Evolutionary conservation across 2,888 invertebrate species (phyloP), one percentile per base, ranked within the genome.

Genomic region (Drosophila buzzatii): DNA sequence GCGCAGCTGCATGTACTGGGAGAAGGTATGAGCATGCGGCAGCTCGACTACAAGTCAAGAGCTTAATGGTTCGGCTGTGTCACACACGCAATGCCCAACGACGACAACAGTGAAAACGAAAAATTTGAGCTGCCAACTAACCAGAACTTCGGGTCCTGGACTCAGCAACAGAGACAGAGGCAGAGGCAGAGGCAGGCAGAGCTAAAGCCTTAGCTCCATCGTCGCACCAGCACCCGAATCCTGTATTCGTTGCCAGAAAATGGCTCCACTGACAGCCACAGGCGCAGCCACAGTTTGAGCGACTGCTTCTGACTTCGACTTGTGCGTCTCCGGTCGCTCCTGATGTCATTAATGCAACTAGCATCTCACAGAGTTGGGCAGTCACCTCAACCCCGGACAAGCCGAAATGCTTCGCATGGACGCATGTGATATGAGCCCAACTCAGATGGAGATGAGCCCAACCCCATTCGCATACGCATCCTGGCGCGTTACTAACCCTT

Each of bases 261-360:
- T 61, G 39, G 52, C 45, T 70, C 27, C 51, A 70, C 44, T 59
- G 63, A 70, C 59, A 69, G 80, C 58, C 67, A 8, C 41, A 39
- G 79, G 49, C 64, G 49, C 68, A 73, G 49, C 49, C 67, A 7
- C 66, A 6, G 63, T 76, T 85, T 88, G 89, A 85, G 78, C 74
- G 89, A 88, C 86, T 88, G 89, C 66, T 76, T 73, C 78, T 70
- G 89, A 78, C 81, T 89, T 85, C 89, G 89, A 89, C 89, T 89
- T 82, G 76, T 85, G 73, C 68, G 79, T 81, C 70, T 61, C 47
- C 37, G 64, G 49, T 12, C 58, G 37, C 60, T 51, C 45, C 73
- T 72, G 79, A 73, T 82, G 85, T 87, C 90, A 91, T 90, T 91
- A 90, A 90, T 89, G 90, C 90, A 82, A 75, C 79, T 81, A 66